These are phyloP conservation scores for Sebastes melanostomus DNA, from an alignment of 2,797 vertebrate species.

Conservation along the genomic window DNA sequence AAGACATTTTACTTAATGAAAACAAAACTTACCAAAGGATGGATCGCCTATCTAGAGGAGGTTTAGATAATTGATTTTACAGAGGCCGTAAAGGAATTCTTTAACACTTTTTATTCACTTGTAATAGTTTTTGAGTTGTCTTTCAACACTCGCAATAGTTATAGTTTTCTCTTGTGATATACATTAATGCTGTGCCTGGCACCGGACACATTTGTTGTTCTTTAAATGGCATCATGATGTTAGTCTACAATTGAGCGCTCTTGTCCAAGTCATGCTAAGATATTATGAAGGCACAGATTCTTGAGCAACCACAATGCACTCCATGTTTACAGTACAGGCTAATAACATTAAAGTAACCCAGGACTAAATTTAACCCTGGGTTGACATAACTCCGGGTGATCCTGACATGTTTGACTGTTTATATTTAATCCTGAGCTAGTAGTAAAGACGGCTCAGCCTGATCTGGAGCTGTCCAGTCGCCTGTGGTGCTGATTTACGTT, in stretches of 20 bases:
- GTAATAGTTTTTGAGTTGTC: not conserved
- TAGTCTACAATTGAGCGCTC: not conserved
- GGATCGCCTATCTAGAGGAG: not conserved
- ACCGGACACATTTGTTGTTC: not conserved
- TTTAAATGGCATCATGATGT: not conserved
- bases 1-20: not conserved
- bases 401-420: not conserved
- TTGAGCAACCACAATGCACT: not conserved
- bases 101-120: not conserved
- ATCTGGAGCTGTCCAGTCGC: not conserved
- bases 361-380: not conserved
- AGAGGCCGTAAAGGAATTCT: not conserved
- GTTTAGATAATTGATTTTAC: not conserved
- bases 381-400: not conserved
- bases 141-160: not conserved
- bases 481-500: not conserved
- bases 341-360: not conserved
- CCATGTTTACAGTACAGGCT: not conserved
- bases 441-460: not conserved
- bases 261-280: not conserved
- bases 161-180: not conserved
- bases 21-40: not conserved
- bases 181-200: not conserved
- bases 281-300: not conserved
- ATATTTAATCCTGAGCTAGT: conserved; percentile 1